phyloP scores from a whole-genome alignment of 1,140 invertebrate species.

The Vollenhovia emeryi region DNA sequence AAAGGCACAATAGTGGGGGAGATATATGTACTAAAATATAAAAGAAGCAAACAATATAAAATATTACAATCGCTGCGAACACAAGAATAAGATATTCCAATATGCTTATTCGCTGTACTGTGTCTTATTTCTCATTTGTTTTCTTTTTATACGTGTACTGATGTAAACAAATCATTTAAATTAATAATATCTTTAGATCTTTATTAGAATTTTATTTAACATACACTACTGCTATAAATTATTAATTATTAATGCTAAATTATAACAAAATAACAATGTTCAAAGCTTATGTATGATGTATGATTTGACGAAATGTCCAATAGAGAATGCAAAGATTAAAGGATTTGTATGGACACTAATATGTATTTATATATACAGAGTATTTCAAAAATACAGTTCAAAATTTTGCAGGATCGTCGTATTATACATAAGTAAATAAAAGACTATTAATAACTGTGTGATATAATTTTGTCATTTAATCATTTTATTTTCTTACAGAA shows the following conservation, averaged over 20 bases:
- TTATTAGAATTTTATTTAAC: constrained; percentile 5
- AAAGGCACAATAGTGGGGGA: neutral
- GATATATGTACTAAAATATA: neutral
- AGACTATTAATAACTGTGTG: neutral
- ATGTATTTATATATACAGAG: neutral
- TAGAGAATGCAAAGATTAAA: neutral
- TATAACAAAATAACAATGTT: neutral
- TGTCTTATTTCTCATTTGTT: neutral
- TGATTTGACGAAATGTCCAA: neutral
- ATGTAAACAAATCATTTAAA: constrained; percentile 3
- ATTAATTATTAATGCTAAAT: neutral
- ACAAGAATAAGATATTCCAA: neutral
- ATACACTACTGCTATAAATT: neutral
- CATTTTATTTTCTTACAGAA: neutral
- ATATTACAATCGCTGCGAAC: neutral
- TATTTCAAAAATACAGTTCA: neutral
- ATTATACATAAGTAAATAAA: neutral
- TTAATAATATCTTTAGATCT: neutral
- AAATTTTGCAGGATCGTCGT: neutral
- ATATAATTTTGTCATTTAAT: neutral
- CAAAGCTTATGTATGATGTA: neutral
- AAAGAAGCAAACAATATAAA: constrained; percentile 8
- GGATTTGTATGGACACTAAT: neutral
- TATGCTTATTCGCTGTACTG: neutral
- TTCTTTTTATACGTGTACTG: neutral